Conservation (phyloP, 2,113 vertebrate species). For the Monarcha castaneiventris region DNA sequence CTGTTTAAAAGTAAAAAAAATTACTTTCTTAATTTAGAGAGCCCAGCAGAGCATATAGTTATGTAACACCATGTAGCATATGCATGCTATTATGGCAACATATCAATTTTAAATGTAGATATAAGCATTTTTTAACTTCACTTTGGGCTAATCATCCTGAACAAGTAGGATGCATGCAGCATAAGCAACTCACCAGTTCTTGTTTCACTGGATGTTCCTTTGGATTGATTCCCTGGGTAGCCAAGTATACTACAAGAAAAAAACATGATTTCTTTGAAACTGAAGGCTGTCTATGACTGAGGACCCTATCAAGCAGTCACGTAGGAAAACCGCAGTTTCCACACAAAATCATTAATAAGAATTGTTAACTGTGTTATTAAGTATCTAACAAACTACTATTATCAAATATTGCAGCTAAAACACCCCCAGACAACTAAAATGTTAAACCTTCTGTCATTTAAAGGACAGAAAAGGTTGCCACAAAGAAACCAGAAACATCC, state of each 20-base stretch:
- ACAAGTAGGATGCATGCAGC: neutral
- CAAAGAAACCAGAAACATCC: neutral
- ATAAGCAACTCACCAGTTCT: constrained; percentile 84
- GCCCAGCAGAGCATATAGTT: neutral
- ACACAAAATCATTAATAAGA: neutral
- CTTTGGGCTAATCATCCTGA: neutral
- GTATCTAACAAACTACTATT: neutral
- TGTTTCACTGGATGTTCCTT: constrained; percentile 96
- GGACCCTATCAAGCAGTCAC: neutral
- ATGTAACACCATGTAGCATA: neutral
- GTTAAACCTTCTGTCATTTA: neutral
- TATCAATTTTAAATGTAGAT: neutral
- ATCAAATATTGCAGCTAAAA: neutral
- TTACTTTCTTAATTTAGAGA: neutral
- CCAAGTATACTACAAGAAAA: constrained; percentile 85
- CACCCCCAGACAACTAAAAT: neutral
- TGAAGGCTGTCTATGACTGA: neutral
- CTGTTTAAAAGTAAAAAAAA: constrained; percentile 11
- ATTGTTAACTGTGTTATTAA: neutral
- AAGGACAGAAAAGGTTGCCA: neutral
- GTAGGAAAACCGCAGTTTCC: neutral
- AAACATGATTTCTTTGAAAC: neutral
- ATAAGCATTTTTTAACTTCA: neutral
- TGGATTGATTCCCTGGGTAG: constrained; percentile 92
- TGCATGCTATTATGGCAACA: neutral